Evolutionary conservation across 2,888 invertebrate species (phyloP).

Genomic region (Escarpia spicata): DNA sequence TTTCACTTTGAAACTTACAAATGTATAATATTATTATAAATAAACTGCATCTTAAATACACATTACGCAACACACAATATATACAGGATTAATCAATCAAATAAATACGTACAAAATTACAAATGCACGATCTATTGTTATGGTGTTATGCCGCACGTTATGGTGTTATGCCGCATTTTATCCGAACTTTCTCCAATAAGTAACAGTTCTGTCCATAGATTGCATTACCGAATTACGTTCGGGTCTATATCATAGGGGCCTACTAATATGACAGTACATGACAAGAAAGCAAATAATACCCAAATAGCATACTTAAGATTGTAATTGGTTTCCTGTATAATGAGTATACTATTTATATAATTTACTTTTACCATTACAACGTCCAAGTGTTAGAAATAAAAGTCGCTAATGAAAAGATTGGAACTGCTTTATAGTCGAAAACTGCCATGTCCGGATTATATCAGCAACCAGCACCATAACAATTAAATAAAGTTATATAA

Average conservation of each 20-base stretch:
- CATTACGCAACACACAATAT: not conserved
- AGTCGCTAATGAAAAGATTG: too few relatives aligned
- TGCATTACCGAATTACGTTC: not conserved
- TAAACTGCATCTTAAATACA: not conserved
- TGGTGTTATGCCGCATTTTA: not conserved
- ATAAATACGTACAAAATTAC: not conserved
- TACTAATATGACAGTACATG: not conserved
- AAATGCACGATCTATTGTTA: not conserved
- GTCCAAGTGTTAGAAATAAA: too few relatives aligned
- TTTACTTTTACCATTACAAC: not conserved
- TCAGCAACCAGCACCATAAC: not conserved
- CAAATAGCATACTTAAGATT: not conserved
- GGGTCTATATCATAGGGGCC: not conserved
- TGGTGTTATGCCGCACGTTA: not conserved
- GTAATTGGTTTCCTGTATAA: not conserved
- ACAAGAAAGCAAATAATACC: not conserved
- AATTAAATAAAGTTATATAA: not conserved
- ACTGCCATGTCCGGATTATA: not conserved
- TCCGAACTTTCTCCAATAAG: not conserved
- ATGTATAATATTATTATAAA: not conserved
- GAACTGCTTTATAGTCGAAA: too few relatives aligned
- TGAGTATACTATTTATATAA: not conserved
- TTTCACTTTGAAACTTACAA: not conserved
- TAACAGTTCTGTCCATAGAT: not conserved
- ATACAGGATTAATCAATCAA: not conserved